Evolutionary conservation across 2,113 vertebrate genomes (phyloP).

Genomic region (Pongo pygmaeus): DNA sequence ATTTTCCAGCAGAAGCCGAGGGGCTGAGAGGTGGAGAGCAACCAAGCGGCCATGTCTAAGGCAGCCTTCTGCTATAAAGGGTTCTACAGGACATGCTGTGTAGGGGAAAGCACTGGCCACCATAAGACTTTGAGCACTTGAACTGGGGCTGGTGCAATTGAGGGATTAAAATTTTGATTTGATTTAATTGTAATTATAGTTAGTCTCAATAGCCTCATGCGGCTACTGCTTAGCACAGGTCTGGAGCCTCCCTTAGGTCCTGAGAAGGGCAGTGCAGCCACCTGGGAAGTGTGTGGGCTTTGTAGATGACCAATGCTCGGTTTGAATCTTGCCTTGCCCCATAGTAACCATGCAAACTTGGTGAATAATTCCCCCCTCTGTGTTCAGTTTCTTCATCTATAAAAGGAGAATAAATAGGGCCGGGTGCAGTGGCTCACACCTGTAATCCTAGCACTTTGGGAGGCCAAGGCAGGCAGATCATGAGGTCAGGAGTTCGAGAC

Average conservation of each 20-base stretch:
- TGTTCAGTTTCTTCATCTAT: background rate
- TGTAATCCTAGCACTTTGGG: too few relatives aligned
- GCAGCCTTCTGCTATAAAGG: background rate
- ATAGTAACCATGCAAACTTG: background rate
- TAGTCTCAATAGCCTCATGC: background rate
- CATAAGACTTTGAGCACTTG: background rate
- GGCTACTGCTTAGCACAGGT: background rate
- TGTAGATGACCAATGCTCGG: too few relatives aligned
- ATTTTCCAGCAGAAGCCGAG: background rate
- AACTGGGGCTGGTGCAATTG: background rate
- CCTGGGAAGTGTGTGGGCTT: background rate
- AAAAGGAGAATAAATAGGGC: background rate
- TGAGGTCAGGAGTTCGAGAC: too few relatives aligned
- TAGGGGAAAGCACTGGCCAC: background rate
- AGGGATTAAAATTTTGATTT: background rate
- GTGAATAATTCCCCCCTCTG: background rate
- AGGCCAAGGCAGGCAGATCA: too few relatives aligned
- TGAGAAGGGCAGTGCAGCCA: background rate
- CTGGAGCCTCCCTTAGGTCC: background rate
- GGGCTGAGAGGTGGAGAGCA: background rate
- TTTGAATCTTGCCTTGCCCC: background rate
- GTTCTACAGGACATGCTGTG: background rate
- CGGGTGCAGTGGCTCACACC: too few relatives aligned
- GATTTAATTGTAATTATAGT: background rate
- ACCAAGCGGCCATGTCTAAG: too few relatives aligned